A percentile compares a stretch with the other conserved stretches of the same genome.
Conservation (phyloP, 2,113 vertebrate species). For the Dasyprocta punctata region DNA sequence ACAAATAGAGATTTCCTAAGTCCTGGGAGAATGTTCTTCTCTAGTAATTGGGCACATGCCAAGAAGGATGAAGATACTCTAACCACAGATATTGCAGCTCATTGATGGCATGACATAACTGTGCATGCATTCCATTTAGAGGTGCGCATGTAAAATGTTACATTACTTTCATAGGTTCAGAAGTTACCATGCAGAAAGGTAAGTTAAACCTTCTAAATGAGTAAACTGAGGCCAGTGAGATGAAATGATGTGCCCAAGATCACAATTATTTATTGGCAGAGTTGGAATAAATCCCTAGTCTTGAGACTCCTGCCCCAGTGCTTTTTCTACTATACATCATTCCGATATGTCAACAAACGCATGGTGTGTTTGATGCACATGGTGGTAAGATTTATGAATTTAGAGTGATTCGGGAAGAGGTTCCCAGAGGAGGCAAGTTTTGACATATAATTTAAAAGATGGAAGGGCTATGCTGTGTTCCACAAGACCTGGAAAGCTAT, state of each 20-base stretch:
- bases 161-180: neutral
- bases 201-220: slow-evolving; percentile 33
- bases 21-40: neutral
- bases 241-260: slow-evolving; percentile 43
- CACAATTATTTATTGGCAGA: slow-evolving; percentile 48
- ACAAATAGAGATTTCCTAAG: slow-evolving; percentile 37
- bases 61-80: neutral
- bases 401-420: slow-evolving; percentile 43
- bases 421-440: slow-evolving; percentile 60
- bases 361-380: neutral
- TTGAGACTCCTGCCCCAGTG: neutral
- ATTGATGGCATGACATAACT: neutral
- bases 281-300: slow-evolving; percentile 36
- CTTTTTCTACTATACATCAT: slow-evolving; percentile 39
- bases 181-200: neutral
- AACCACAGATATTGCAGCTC: neutral
- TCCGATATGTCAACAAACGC: slow-evolving; percentile 50
- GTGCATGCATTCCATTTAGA: neutral
- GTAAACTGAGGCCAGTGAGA: slow-evolving; percentile 1
- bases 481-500: slow-evolving; percentile 25
- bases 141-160: neutral
- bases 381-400: slow-evolving; percentile 60
- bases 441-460: slow-evolving; percentile 76
- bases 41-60: neutral
- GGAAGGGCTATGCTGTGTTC: slow-evolving; percentile 60